A percentile compares a stretch with the other conserved stretches of the same genome.
Conservation (phyloP, 2,113 vertebrate genomes). For the Paracanthobrama guichenoti region DNA sequence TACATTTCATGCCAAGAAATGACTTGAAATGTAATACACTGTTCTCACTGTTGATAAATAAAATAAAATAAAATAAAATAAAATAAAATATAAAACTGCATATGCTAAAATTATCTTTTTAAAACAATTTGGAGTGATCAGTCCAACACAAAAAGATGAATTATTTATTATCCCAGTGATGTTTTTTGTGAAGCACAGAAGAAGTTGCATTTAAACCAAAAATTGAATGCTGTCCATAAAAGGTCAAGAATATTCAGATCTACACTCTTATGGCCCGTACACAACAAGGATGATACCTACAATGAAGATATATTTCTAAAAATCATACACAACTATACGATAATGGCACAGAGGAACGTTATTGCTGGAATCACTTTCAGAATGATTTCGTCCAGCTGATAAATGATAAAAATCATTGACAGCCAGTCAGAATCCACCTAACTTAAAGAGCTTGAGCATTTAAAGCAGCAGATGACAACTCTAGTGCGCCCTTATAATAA, state of each 20-base stretch:
- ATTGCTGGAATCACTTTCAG: no score
- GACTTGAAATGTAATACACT: neutral
- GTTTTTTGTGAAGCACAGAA: neutral
- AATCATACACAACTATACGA: no score
- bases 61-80: neutral
- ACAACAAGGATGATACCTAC: no score
- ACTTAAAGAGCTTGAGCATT: no score
- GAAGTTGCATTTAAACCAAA: neutral
- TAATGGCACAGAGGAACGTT: no score
- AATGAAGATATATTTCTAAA: no score
- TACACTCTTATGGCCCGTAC: no score
- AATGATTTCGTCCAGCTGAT: no score
- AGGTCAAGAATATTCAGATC: neutral
- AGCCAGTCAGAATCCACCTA: no score
- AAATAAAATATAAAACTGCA: neutral
- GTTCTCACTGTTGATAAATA: neutral
- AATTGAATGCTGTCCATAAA: neutral
- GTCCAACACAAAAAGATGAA: neutral
- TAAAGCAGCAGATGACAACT: no score
- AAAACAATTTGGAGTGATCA: neutral
- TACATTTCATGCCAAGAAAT: neutral
- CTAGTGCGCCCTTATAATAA: no score
- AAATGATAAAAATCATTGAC: no score
- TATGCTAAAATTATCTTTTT: neutral
- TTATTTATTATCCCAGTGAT: neutral